Percentiles rank a stretch among this genome's conserved stretches.
Conservation (phyloP, 2,797 vertebrate genomes). For the Rhincodon typus region DNA sequence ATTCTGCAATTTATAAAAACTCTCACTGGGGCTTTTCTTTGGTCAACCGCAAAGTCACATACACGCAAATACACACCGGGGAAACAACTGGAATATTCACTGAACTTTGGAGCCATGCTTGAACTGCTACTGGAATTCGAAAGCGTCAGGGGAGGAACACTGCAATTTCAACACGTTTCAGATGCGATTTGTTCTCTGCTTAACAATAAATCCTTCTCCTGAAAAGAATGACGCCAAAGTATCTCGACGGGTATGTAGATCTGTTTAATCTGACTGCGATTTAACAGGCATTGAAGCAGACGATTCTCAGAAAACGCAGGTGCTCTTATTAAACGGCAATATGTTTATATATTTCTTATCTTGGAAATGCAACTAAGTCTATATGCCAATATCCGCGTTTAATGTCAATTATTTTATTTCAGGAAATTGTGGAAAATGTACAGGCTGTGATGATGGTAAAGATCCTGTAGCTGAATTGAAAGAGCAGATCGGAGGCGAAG, state of each 20-base stretch:
- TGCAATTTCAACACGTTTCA: constrained; percentile 16
- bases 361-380: neutral
- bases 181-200: neutral
- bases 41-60: neutral
- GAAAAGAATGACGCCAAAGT: constrained; percentile 18
- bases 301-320: constrained; percentile 10
- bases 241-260: constrained; percentile 8
- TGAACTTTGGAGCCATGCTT: neutral
- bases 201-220: neutral
- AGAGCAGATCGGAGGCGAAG: neutral
- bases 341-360: neutral
- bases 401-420: neutral
- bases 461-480: neutral
- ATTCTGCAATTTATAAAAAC: constrained; percentile 26
- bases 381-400: neutral
- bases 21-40: constrained; percentile 17
- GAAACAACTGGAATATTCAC: constrained; percentile 31
- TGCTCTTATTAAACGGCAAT: neutral
- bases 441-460: neutral
- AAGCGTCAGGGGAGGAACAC: neutral
- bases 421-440: neutral
- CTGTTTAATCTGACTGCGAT: constrained; percentile 1
- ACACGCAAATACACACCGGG: neutral
- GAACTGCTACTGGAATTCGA: neutral
- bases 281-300: too few species aligned